Percentiles rank a stretch among this genome's conserved stretches.
Conservation (phyloP, 1,140 invertebrate genomes). For the Hyposmocoma kahamanoa region DNA sequence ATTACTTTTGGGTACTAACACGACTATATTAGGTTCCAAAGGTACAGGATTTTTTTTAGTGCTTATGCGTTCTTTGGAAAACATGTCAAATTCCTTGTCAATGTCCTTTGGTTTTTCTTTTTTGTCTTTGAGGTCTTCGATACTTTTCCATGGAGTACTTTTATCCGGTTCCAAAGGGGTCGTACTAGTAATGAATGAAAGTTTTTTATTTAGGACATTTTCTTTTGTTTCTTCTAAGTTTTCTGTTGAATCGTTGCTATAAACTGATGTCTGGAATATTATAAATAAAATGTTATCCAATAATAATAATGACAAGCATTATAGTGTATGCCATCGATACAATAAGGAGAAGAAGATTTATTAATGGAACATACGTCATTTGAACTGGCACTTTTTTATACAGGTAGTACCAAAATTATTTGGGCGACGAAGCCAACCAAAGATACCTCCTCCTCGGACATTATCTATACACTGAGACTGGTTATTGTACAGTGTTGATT, state of each 20-base stretch:
- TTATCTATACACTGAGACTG: no score
- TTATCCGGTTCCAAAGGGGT: slow-evolving; percentile 60
- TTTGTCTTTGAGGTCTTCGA: slow-evolving; percentile 34
- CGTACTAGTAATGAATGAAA: slow-evolving; percentile 33
- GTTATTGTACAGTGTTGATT: not conserved
- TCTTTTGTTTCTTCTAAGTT: slow-evolving; percentile 30
- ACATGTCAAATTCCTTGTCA: slow-evolving; percentile 64
- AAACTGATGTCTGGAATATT: slow-evolving; percentile 53
- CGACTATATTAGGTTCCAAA: slow-evolving; percentile 41
- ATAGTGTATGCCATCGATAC: no score
- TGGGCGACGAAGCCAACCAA: no score
- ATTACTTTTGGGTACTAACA: no score
- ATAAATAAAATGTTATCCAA: not conserved
- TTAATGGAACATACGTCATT: no score
- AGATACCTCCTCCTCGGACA: no score
- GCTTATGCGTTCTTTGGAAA: slow-evolving; percentile 49
- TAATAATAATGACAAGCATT: no score
- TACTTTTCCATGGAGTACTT: slow-evolving; percentile 37
- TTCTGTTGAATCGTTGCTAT: slow-evolving; percentile 51
- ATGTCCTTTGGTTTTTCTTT: slow-evolving; percentile 32
- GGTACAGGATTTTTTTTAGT: slow-evolving; percentile 29
- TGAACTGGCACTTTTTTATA: no score
- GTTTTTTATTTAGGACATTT: slow-evolving; percentile 18
- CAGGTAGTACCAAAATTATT: no score
- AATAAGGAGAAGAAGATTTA: no score